Conservation (phyloP, 1,140 invertebrate species). For the Bombus affinis region DNA sequence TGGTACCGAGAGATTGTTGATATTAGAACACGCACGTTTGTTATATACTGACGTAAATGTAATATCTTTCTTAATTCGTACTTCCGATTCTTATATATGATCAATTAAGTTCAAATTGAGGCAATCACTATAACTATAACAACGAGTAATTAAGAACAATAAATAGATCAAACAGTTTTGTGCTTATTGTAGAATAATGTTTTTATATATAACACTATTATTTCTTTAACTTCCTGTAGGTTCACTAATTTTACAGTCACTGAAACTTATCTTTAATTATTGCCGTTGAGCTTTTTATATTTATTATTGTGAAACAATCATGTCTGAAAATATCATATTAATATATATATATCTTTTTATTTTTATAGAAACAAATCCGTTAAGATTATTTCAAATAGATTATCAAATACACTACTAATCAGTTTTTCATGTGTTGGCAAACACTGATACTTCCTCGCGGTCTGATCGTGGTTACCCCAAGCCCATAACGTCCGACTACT, state of each 20-base stretch:
- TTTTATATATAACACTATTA: background rate
- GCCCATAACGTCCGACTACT: constrained; percentile 13
- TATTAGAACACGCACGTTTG: too few relatives aligned
- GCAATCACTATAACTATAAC: background rate
- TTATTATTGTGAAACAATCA: too few relatives aligned
- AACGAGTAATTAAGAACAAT: background rate
- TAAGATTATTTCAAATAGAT: background rate
- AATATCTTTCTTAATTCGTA: background rate
- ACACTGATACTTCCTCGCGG: constrained; percentile 8
- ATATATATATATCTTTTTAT: background rate
- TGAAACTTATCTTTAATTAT: background rate
- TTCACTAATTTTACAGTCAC: background rate
- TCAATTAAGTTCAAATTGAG: background rate
- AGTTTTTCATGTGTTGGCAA: background rate
- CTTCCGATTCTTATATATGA: background rate
- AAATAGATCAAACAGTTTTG: background rate
- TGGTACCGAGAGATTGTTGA: background rate
- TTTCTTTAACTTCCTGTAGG: background rate
- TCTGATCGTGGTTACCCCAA: background rate
- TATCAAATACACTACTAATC: background rate
- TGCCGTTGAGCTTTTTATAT: background rate
- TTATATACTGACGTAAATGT: background rate
- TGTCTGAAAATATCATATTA: background rate
- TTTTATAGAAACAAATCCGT: background rate
- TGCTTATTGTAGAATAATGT: background rate